These are phyloP conservation scores for Xestoiulus laeticollis DNA, from an alignment of 2,888 invertebrate genomes.

Conservation along the genomic window DNA sequence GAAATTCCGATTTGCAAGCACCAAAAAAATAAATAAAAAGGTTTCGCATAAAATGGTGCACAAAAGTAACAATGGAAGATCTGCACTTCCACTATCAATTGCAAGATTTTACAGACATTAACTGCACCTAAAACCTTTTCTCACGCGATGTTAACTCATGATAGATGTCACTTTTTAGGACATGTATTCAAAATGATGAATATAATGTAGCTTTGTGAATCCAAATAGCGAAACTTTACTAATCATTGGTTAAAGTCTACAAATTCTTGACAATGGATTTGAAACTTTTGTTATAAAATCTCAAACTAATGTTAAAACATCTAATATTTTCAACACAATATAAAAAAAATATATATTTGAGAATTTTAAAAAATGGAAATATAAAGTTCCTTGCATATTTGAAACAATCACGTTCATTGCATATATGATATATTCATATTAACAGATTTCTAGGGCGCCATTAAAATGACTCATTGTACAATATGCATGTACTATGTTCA, in stretches of 20 bases:
- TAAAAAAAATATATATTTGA: too few relatives aligned
- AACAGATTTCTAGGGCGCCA: too few relatives aligned
- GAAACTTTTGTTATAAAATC: background rate
- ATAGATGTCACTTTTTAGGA: background rate
- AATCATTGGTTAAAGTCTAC: background rate
- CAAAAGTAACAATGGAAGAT: background rate
- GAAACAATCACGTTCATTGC: too few relatives aligned
- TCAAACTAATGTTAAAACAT: background rate
- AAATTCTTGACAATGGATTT: background rate
- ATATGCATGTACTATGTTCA: too few relatives aligned
- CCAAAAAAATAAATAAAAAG: background rate
- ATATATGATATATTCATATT: too few relatives aligned
- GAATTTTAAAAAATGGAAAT: too few relatives aligned
- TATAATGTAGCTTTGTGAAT: background rate
- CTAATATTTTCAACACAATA: background rate
- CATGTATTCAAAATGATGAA: background rate
- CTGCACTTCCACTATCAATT: constrained; percentile 1
- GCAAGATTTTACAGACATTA: constrained; percentile 35
- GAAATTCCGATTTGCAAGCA: constrained; percentile 42
- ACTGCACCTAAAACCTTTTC: background rate
- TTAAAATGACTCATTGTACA: too few relatives aligned
- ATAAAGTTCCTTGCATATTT: too few relatives aligned
- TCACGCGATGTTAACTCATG: background rate
- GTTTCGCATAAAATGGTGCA: constrained; percentile 30
- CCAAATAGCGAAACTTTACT: background rate